phyloP scores from a whole-genome alignment of 2,888 invertebrate genomes.

The Stenurella melanura region DNA sequence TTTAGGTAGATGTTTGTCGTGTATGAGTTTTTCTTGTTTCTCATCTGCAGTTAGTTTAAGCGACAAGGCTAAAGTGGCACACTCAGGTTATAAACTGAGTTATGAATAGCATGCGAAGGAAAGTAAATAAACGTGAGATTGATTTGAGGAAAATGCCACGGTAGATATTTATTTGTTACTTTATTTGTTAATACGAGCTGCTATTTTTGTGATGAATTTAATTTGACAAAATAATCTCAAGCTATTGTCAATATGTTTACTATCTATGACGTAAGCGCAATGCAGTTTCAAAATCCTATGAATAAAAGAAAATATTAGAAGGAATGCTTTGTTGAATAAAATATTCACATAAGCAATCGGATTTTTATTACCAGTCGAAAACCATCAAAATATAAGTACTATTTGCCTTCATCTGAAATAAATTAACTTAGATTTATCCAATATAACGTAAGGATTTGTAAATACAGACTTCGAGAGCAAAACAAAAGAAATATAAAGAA shows the following conservation, averaged over 20 bases:
- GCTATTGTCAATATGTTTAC: background rate
- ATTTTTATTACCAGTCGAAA: background rate
- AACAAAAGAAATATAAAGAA: background rate
- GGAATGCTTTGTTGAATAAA: background rate
- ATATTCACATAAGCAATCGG: background rate
- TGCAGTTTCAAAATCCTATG: background rate
- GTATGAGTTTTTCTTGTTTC: no score
- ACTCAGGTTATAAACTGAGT: no score
- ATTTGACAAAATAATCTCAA: background rate
- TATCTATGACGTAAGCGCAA: background rate
- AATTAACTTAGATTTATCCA: slow-evolving; percentile 31
- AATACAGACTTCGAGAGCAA: background rate
- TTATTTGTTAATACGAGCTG: background rate
- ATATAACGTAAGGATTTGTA: slow-evolving; percentile 20
- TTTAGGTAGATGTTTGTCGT: no score
- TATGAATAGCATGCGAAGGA: no score
- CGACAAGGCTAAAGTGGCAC: no score
- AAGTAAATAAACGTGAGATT: no score
- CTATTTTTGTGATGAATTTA: background rate
- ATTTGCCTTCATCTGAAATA: slow-evolving; percentile 13
- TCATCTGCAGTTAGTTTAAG: no score
- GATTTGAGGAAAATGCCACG: no score
- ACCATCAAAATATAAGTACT: slow-evolving; percentile 20
- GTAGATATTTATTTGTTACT: background rate
- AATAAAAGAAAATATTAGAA: background rate